These are phyloP conservation scores for Tenualosa ilisha DNA, from an alignment of 2,797 vertebrate genomes.

Conservation along the genomic window DNA sequence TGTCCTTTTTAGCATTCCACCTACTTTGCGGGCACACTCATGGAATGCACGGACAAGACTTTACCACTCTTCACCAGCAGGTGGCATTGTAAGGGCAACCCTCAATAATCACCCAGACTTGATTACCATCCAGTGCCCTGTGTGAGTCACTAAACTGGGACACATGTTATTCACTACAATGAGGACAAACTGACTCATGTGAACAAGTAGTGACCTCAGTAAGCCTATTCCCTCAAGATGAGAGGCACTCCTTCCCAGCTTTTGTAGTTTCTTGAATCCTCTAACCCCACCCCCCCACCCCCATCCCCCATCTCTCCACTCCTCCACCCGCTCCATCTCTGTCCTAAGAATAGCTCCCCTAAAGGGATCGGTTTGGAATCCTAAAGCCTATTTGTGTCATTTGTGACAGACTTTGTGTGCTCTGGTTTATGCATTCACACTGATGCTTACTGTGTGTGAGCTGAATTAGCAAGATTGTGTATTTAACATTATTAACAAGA, in stretches of 20 bases:
- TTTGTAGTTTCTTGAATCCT: not conserved
- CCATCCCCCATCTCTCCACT: not conserved
- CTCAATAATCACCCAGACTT: not conserved
- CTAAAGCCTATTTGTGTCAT: slow-evolving; percentile 18
- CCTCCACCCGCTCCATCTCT: not conserved
- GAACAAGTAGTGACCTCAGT: not conserved
- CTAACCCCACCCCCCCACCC: not conserved
- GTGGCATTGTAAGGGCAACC: not conserved
- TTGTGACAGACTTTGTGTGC: slow-evolving; percentile 2
- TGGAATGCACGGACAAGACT: not conserved
- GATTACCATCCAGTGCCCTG: not conserved
- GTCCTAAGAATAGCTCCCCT: not conserved
- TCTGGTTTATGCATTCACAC: not conserved
- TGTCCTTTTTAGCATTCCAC: not conserved
- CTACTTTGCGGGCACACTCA: not conserved
- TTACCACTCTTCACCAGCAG: not conserved
- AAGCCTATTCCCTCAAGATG: slow-evolving; percentile 5
- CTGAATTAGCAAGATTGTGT: not conserved
- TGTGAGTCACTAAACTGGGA: slow-evolving; percentile 5
- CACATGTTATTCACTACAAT: slow-evolving; percentile 20
- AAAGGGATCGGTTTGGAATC: slow-evolving; percentile 8
- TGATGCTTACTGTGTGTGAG: not conserved
- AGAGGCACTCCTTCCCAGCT: not conserved
- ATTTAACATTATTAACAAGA: not conserved
- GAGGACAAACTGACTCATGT: slow-evolving; percentile 16